These are phyloP conservation scores for rat (Rattus norvegicus) DNA, from an alignment of 2,113 vertebrate species.

Conservation along the genomic window DNA sequence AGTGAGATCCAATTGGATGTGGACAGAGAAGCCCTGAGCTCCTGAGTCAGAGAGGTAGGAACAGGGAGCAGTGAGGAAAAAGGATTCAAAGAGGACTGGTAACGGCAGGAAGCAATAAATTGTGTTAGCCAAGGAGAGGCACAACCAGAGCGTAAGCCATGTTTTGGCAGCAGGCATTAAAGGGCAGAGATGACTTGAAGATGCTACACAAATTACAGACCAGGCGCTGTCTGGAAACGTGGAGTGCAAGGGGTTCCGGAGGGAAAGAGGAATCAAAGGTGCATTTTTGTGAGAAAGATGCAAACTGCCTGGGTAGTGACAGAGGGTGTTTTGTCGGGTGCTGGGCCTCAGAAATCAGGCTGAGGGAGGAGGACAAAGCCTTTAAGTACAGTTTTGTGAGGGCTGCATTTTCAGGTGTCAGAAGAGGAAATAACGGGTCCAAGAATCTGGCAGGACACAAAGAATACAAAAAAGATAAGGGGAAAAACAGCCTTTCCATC, in stretches of 20 bases:
- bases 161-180: constrained; percentile 6
- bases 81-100: not conserved
- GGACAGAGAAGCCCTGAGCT: not conserved
- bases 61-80: not conserved
- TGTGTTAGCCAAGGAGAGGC: not conserved
- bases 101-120: not conserved
- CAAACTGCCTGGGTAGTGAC: not conserved
- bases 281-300: not conserved
- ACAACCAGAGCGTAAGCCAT: not conserved
- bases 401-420: not conserved
- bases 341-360: not conserved
- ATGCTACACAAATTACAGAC: not conserved
- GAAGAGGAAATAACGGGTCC: not conserved
- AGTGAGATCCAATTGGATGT: not conserved
- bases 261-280: constrained; percentile 33
- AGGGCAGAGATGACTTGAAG: constrained; percentile 3
- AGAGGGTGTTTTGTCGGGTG: not conserved
- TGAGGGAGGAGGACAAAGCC: not conserved
- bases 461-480: not conserved
- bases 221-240: rapidly evolving
- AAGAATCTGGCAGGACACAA: not conserved
- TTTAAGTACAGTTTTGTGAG: not conserved
- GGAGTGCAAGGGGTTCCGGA: not conserved
- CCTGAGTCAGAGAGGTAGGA: not conserved
- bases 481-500: not conserved